phyloP scores from a whole-genome alignment of 2,113 vertebrate genomes.

The Tyrannus savana region DNA sequence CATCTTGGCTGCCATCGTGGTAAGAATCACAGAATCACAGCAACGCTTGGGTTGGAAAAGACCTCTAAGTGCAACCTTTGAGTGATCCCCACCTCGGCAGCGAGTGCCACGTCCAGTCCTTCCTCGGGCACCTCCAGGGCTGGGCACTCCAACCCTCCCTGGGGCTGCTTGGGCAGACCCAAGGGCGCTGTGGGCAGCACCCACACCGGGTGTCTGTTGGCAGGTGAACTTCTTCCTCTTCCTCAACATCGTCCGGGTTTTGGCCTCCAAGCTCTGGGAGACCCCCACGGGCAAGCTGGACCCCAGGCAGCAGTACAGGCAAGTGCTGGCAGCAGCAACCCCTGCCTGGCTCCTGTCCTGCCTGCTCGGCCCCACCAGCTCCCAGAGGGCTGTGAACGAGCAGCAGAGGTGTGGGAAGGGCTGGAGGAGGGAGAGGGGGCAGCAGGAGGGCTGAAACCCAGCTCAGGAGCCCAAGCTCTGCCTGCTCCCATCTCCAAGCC shows the following conservation, averaged over 20 bases:
- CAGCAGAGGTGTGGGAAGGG: neutral
- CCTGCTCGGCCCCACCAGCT: accelerated
- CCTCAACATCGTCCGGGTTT: conserved; percentile 82
- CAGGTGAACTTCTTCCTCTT: conserved; percentile 86
- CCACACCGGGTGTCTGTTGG: neutral
- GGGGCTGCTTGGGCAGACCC: neutral
- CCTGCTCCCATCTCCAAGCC: neutral
- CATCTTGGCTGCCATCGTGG: conserved; percentile 89
- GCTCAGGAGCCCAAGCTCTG: neutral
- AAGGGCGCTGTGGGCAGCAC: neutral
- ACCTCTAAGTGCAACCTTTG: neutral
- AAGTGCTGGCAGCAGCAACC: neutral
- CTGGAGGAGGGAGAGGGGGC: neutral
- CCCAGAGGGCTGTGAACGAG: accelerated
- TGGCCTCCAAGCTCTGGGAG: conserved; percentile 83
- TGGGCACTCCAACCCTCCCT: neutral
- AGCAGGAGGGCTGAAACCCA: neutral
- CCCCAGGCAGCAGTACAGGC: conserved; percentile 82
- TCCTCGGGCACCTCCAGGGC: neutral
- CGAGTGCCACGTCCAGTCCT: neutral
- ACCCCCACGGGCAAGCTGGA: conserved; percentile 76
- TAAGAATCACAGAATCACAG: conserved; percentile 69
- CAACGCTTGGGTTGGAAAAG: neutral
- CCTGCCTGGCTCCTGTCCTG: neutral
- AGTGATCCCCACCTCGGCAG: neutral